Base-by-base conservation (phyloP, 2,797 vertebrate species). In the Mionectes olivaceus region DNA sequence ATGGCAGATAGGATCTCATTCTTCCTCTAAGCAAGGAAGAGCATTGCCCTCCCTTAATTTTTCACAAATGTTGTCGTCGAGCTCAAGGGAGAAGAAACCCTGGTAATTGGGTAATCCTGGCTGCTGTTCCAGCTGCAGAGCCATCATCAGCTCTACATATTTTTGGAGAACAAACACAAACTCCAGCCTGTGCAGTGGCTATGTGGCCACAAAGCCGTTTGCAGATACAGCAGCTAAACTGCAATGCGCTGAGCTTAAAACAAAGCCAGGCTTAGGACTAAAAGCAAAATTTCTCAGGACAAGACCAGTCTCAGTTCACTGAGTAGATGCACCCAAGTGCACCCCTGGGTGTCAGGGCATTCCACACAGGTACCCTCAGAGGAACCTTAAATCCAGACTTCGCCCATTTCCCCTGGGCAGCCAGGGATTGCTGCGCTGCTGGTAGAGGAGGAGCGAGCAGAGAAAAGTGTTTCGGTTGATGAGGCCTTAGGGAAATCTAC, bases 401-500 rank as follows among this genome's bases (percentile, higher is more conserved):
- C 0, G 0, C 57, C 89, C 59, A 9, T 77, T 63, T 15, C 59
- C 82, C 53, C 28, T 12, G 44, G 70, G 60, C 47, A 68, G 41
- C 18, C 39, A 4, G 37, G 60, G 47, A 50, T 69, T 78, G 71
- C 84, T 67, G 93, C 0, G 0, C 47, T 76, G 87, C 82, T 4
- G 6, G 61, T 4, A 24, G 65, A 49, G n/a, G 35, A 89, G 67
- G 70, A 76, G 70, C 3, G 0, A 70, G 74, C 50, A n/a, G 6
- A 21, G 35, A 70, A 65, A 70, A 87, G 55, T 7, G 7, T 84
- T 94, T 43, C 8, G 7, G 50, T 8, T 90, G 89, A 90, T 52
- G 67, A 87, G 65, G 28, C 92, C 78, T 61, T 32, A n/a, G 94
- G 90, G 90, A 92, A 93, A 93, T 78, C 49, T 2, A 4, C 61